phyloP scores from a whole-genome alignment of 2,113 vertebrate species.

The Vicugna pacos region DNA sequence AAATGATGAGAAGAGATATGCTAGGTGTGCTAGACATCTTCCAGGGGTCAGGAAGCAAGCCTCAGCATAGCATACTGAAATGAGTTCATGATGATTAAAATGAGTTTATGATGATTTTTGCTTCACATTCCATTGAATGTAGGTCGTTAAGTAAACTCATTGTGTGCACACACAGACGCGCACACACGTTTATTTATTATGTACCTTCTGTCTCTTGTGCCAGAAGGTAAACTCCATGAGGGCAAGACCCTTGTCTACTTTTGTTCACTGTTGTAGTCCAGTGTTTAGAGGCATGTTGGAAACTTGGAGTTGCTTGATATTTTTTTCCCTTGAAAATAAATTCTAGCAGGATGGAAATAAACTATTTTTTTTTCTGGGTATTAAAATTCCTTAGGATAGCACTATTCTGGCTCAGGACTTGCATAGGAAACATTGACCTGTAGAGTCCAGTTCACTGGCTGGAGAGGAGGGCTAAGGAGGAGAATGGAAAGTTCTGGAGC shows the following conservation, averaged over 20 bases:
- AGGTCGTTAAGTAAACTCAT: not conserved
- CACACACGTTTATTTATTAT: not conserved
- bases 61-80: not conserved
- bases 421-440: not conserved
- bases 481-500: not conserved
- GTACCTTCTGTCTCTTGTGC: not conserved
- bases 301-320: not conserved
- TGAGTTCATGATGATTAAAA: not conserved
- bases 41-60: not conserved
- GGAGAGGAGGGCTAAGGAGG: not conserved
- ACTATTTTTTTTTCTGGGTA: not conserved
- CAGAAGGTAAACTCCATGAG: not conserved
- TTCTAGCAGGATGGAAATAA: not conserved
- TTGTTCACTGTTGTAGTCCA: not conserved
- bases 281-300: not conserved
- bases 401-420: not conserved
- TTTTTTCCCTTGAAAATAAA: slow-evolving; percentile 6
- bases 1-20: not conserved
- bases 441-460: not conserved
- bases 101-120: not conserved
- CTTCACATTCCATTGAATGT: not conserved
- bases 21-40: not conserved
- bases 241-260: not conserved
- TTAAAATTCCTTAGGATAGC: not conserved
- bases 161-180: not conserved